These are phyloP conservation scores for Melinaea marsaeus DNA, from an alignment of 2,888 invertebrate genomes.

Conservation along the genomic window DNA sequence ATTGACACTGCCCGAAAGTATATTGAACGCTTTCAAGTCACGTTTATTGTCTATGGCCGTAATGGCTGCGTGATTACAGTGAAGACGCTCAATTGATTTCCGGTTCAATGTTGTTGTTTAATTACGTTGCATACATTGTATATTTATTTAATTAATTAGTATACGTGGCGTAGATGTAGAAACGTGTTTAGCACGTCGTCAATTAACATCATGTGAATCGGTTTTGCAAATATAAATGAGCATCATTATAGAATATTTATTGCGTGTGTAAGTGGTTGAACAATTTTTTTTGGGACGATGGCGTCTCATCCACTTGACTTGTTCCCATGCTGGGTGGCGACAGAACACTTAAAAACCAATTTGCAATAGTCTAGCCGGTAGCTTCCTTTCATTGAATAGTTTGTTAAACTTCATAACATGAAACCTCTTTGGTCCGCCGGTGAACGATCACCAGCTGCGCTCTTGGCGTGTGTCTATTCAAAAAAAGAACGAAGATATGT, in stretches of 20 bases:
- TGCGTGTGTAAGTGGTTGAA: constrained; percentile 49
- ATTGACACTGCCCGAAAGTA: constrained; percentile 55
- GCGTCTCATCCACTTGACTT: constrained; percentile 57
- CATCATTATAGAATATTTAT: constrained; percentile 54
- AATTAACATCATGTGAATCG: constrained; percentile 15
- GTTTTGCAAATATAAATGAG: constrained; percentile 27
- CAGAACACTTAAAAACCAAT: constrained; percentile 70
- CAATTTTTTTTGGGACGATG: constrained; percentile 51
- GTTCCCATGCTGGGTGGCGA: constrained; percentile 76
- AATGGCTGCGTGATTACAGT: constrained; percentile 55
- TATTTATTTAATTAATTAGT: not conserved
- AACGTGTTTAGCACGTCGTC: constrained; percentile 6
- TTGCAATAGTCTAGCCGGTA: constrained; percentile 70
- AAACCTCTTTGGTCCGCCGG: constrained; percentile 39
- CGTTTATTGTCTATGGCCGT: constrained; percentile 61
- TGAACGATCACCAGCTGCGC: constrained; percentile 55
- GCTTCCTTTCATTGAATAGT: constrained; percentile 52
- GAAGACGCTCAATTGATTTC: constrained; percentile 45
- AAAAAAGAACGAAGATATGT: constrained; percentile 39
- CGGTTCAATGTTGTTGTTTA: constrained; percentile 12
- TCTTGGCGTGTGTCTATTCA: constrained; percentile 57
- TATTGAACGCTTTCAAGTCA: constrained; percentile 61
- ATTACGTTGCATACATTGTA: not conserved
- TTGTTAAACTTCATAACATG: constrained; percentile 39
- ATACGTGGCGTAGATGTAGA: not conserved